Base-by-base conservation (phyloP, 92 coral and sea anemone species). In the Phenganax marumi region DNA sequence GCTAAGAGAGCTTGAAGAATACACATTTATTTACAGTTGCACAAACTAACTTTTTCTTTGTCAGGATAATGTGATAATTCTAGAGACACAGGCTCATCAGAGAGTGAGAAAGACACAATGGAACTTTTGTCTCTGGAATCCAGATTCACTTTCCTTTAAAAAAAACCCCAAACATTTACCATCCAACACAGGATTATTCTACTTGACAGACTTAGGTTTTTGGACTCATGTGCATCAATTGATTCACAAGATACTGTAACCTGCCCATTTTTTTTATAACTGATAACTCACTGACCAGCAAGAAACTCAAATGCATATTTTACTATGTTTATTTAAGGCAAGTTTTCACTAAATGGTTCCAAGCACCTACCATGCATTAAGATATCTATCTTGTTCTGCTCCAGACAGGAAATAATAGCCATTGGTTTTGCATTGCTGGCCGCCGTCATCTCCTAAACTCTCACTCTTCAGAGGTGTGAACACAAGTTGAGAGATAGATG, bases 391-490 rank as follows among this genome's bases (percentile, higher is more conserved):
- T 58, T 92, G 93, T 79, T 89, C 84, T 54, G 98, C 92, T 68
- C 98, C 97, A 50, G 98, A 95, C 33, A 95, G 74, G 73, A 95
- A 91, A 80, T 95, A 95, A 62, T 84, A 86, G 33, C 98, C 96
- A 80, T 73, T 87, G 14, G 90, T 73, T 17, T 91, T 80, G 33
- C 87, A 85, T 66, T 90, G 93, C 68, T 91, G 90, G 18, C 85
- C 97, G 58, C 88, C 89, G 61, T 90, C 85, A 81, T 88, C 92
- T 61, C 88, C 85, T 52, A 87, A 69, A 60, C 70, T 71, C 48
- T 90, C 85, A 76, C 82, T 91, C 76, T 77, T 77, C 70, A 77
- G 43, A 4, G 98, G 97, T 54, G 93, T 80, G 76, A 95, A 93
- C 70, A 86, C 55, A 55, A 95, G 88, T 11, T 92, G 91, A 19